These are phyloP conservation scores for Luperina nickerlii DNA, from an alignment of 2,888 invertebrate genomes.

Conservation along the genomic window DNA sequence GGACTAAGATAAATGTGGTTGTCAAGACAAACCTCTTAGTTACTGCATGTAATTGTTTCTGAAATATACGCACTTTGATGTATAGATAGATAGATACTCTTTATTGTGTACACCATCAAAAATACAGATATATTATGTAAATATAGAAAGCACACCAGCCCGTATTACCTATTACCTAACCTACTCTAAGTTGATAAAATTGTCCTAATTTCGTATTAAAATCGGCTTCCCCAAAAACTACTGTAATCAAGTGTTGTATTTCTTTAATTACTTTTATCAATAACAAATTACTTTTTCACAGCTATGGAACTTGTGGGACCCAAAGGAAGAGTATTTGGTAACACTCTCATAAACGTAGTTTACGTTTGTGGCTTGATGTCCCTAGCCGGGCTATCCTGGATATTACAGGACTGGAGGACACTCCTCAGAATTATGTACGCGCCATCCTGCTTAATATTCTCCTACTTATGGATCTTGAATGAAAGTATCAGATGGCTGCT, in stretches of 20 bases:
- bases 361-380: constrained; percentile 93
- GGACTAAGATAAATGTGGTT: background rate
- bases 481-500: constrained; percentile 95
- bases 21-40: background rate
- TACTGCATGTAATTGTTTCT: background rate
- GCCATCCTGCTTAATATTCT: constrained; percentile 92
- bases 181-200: no score
- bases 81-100: background rate
- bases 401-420: constrained; percentile 92
- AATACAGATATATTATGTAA: background rate
- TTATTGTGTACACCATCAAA: background rate
- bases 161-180: no score
- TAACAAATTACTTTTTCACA: constrained; percentile 71
- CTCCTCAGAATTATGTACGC: constrained; percentile 92
- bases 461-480: constrained; percentile 93
- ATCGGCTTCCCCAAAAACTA: background rate
- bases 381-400: constrained; percentile 92
- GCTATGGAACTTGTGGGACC: constrained; percentile 95
- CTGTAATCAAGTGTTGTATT: background rate
- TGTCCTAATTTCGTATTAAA: background rate
- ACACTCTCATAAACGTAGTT: constrained; percentile 93
- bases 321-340: constrained; percentile 93
- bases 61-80: background rate
- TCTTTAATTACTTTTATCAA: background rate
- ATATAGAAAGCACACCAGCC: no score